phyloP scores from a whole-genome alignment of 1,140 invertebrate genomes.

The Cyrtorhinus lividipennis region DNA sequence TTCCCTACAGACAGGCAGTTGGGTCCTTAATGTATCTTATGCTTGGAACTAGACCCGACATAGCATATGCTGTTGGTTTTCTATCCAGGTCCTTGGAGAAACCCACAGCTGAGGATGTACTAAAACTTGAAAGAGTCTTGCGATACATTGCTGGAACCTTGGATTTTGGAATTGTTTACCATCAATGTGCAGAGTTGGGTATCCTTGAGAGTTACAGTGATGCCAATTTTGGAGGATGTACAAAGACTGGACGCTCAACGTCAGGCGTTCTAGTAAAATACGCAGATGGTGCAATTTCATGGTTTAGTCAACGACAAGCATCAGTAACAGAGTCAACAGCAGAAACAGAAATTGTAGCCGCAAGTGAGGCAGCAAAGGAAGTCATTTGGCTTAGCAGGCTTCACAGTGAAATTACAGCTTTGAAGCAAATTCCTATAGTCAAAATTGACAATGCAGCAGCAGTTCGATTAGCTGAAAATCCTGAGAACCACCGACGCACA shows the following conservation, averaged over 20 bases:
- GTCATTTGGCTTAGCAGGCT: conserved; percentile 11
- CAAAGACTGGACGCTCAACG: conserved; percentile 27
- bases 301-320: conserved; percentile 25
- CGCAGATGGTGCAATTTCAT: conserved; percentile 22
- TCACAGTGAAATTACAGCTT: background rate
- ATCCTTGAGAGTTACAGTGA: conserved; percentile 23
- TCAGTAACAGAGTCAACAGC: conserved; percentile 25
- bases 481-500: conserved; percentile 24
- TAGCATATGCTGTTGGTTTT: conserved; percentile 22
- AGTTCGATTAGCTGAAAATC: conserved; percentile 26
- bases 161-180: conserved; percentile 26
- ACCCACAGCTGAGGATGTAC: conserved; percentile 26
- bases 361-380: conserved; percentile 28
- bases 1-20: conserved; percentile 30
- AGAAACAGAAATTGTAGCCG: conserved; percentile 35
- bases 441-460: conserved; percentile 27
- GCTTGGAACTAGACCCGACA: conserved; percentile 30
- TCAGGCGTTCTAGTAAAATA: conserved; percentile 17
- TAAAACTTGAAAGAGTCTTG: conserved; percentile 28
- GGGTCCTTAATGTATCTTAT: conserved; percentile 31
- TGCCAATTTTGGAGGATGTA: conserved; percentile 29
- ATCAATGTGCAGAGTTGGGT: conserved; percentile 2
- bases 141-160: conserved; percentile 27
- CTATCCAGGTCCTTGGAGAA: conserved; percentile 27
- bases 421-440: no score